A percentile compares a stretch with the other conserved stretches of the same genome.
Conservation (phyloP, 1,140 invertebrate species). For the Zaprionus ornatus region DNA sequence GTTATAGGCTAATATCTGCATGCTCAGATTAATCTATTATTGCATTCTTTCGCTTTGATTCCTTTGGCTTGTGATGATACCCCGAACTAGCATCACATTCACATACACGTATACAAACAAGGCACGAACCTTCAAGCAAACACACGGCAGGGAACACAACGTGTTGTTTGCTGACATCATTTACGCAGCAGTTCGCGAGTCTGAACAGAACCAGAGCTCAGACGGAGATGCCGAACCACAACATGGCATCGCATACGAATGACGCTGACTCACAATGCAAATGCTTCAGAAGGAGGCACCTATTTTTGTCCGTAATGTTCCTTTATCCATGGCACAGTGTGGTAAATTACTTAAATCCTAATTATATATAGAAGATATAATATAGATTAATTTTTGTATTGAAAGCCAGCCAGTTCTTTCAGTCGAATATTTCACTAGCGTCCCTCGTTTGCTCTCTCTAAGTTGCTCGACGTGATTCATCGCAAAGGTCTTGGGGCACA, state of each 20-base stretch:
- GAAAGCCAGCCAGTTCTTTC: neutral
- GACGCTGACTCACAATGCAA: neutral
- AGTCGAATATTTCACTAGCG: neutral
- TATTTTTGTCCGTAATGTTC: neutral
- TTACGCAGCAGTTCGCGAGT: neutral
- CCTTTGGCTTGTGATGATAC: neutral
- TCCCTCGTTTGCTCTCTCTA: neutral
- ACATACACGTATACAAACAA: neutral
- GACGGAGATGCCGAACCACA: too few species aligned
- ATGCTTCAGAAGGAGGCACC: neutral
- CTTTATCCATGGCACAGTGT: neutral
- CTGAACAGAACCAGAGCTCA: neutral
- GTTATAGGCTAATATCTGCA: neutral
- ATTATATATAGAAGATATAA: neutral
- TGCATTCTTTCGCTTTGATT: neutral
- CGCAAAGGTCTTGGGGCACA: neutral
- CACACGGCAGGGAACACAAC: neutral
- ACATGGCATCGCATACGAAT: too few species aligned
- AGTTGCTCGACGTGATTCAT: neutral
- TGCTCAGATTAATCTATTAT: neutral
- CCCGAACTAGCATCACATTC: neutral
- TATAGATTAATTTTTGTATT: too few species aligned
- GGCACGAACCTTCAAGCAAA: neutral
- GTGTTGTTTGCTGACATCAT: slow-evolving; percentile 1
- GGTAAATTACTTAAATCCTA: neutral